Conservation (phyloP, 2,797 vertebrate genomes). For the Darevskia mixta region DNA sequence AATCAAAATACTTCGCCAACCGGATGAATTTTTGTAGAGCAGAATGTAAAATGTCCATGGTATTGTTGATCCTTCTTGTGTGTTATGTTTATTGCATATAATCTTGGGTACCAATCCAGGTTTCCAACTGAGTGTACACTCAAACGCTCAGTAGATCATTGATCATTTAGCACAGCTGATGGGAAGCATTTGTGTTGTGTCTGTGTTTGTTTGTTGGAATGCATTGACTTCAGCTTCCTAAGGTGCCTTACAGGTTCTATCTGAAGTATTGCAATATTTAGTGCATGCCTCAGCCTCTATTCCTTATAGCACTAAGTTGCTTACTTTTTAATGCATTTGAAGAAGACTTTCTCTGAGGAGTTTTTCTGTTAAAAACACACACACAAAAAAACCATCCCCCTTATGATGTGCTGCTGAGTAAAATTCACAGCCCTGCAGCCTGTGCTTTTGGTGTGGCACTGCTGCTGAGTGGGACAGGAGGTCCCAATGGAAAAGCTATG, state of each 20-base stretch:
- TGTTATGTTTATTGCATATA: not conserved
- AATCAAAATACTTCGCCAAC: not conserved
- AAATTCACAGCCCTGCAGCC: conserved; percentile 32
- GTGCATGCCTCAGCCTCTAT: not conserved
- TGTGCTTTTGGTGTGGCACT: conserved; percentile 32
- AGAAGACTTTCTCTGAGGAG: not conserved
- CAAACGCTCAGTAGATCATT: not conserved
- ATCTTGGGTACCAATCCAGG: not conserved
- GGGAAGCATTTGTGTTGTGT: not conserved
- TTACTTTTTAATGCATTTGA: not conserved
- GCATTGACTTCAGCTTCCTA: too few relatives aligned
- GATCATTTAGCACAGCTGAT: not conserved
- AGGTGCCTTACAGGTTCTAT: not conserved
- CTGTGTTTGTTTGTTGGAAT: not conserved
- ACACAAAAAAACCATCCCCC: not conserved
- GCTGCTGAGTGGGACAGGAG: not conserved
- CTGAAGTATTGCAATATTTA: not conserved
- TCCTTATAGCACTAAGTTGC: not conserved
- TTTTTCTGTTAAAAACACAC: not conserved
- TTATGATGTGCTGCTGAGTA: not conserved
- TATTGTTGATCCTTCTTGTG: not conserved
- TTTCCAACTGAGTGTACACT: not conserved
- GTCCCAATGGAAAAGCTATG: conserved; percentile 52
- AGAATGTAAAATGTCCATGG: not conserved
- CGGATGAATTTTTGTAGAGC: not conserved